These are phyloP conservation scores for Aphelenchoides avenae DNA, from an alignment of 1,140 invertebrate species.

Conservation along the genomic window DNA sequence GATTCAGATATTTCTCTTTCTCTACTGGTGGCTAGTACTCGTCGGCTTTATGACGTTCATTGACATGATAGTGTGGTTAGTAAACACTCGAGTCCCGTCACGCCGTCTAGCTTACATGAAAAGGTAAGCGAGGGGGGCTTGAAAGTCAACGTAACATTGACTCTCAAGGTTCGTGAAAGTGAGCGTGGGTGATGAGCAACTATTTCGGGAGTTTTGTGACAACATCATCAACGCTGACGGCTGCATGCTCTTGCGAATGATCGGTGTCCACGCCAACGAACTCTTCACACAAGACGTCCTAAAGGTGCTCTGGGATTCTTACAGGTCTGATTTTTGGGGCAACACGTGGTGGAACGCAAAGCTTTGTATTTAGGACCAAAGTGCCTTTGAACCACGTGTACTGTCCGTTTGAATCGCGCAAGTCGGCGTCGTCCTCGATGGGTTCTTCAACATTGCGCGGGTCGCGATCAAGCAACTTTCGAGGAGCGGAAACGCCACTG, in stretches of 20 bases:
- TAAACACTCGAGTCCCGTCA: constrained; percentile 3
- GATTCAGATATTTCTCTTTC: constrained; percentile 60
- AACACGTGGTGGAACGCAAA: too few species aligned
- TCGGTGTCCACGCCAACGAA: constrained; percentile 40
- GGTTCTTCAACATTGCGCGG: too few species aligned
- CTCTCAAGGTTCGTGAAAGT: constrained; percentile 14
- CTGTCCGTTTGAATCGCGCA: too few species aligned
- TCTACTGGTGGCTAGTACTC: constrained; percentile 61
- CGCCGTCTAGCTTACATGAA: constrained; percentile 17
- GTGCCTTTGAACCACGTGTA: too few species aligned
- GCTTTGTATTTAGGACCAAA: too few species aligned
- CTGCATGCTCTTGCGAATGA: constrained; percentile 34
- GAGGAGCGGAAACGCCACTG: too few species aligned
- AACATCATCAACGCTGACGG: constrained; percentile 31
- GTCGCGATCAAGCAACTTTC: too few species aligned
- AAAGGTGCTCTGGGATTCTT: constrained; percentile 33
- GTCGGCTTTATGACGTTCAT: constrained; percentile 40
- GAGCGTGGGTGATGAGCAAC: constrained; percentile 3
- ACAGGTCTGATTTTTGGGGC: too few species aligned
- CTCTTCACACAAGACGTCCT: constrained; percentile 38
- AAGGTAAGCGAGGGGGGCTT: too few species aligned
- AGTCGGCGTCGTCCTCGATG: too few species aligned
- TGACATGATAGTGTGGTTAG: constrained; percentile 28
- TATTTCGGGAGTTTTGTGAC: constrained; percentile 37
- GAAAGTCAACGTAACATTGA: too few species aligned